Conservation (phyloP, 2,797 vertebrate species). For the Stomatorhinus walkeri region DNA sequence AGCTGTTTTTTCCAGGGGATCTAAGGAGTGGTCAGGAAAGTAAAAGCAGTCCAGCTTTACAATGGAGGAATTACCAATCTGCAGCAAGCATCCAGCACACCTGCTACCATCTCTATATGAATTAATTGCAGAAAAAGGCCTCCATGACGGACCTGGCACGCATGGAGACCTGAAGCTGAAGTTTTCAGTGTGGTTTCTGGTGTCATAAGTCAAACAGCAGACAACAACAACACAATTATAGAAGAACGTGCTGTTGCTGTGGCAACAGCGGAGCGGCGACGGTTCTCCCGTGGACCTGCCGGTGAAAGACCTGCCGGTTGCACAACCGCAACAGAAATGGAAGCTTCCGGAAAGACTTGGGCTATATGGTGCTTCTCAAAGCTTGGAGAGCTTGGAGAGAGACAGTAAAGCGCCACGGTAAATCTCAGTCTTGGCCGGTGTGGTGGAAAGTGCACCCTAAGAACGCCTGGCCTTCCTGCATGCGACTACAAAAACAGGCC, state of each 20-base stretch:
- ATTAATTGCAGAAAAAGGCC: not conserved
- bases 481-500: not conserved
- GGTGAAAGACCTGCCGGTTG: not conserved
- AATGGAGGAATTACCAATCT: not conserved
- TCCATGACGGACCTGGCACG: not conserved
- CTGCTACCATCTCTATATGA: not conserved
- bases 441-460: not conserved
- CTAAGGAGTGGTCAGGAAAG: not conserved
- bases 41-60: not conserved
- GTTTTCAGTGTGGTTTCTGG: not conserved
- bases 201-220: conserved; percentile 1
- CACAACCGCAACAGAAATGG: not conserved
- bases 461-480: not conserved
- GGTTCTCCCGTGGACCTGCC: not conserved
- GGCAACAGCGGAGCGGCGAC: not conserved
- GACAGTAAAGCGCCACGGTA: not conserved
- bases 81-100: not conserved
- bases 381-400: not conserved
- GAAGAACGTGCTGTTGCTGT: conserved; percentile 5
- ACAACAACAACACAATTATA: not conserved
- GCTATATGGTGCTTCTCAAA: not conserved
- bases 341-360: not conserved
- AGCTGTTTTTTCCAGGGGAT: not conserved
- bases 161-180: not conserved
- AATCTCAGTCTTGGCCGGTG: not conserved